These are phyloP conservation scores for Metellina segmentata DNA, from an alignment of 2,888 invertebrate species.

Conservation along the genomic window DNA sequence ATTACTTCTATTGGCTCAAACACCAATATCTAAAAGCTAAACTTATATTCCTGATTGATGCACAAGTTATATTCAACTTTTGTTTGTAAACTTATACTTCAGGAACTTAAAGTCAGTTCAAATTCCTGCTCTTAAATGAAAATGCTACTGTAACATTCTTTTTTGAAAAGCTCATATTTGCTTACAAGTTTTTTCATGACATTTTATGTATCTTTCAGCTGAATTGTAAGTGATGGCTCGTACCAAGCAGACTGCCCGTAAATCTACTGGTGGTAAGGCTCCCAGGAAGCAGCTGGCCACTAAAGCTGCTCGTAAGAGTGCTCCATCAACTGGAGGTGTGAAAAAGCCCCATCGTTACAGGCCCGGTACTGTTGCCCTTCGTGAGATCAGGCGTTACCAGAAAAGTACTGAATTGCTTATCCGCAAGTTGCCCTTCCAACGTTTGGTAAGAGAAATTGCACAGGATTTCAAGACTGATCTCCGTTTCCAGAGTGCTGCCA, in stretches of 20 bases:
- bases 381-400: conserved; percentile 98
- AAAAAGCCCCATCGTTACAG: conserved; percentile 98
- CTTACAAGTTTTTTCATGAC: no score
- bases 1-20: no score
- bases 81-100: no score
- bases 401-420: conserved; percentile 97
- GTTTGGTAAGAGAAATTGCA: conserved; percentile 97
- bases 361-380: conserved; percentile 96
- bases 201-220: neutral
- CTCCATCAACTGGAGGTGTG: conserved; percentile 96
- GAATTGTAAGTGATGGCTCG: conserved; percentile 89
- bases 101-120: no score
- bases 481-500: conserved; percentile 91
- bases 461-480: conserved; percentile 89
- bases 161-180: no score
- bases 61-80: no score
- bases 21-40: no score
- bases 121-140: no score
- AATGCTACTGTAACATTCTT: no score
- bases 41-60: no score
- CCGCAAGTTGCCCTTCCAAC: conserved; percentile 95
- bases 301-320: conserved; percentile 96
- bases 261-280: conserved; percentile 97
- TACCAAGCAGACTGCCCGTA: conserved; percentile 98
- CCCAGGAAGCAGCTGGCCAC: conserved; percentile 96